Evolutionary conservation across 2,888 invertebrate genomes (phyloP), one percentile per base, ranked within the genome.

Genomic region (Gastracanthus pulcherrimus): DNA sequence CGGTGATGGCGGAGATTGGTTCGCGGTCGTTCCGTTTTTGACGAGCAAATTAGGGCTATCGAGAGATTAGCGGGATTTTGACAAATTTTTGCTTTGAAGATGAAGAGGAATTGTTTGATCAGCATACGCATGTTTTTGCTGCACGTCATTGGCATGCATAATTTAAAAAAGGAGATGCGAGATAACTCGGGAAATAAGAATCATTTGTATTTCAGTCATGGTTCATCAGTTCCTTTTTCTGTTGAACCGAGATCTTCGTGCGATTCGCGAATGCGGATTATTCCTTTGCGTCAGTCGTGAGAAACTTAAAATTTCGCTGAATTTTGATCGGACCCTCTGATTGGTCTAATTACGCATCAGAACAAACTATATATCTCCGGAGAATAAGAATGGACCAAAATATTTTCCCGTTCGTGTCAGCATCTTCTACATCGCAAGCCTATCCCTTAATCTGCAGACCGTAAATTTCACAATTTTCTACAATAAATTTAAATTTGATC

Each of bases 401-500:
- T 45, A 26, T 34, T 67, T 69, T 29, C 58, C 31, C 41, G 23
- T 9, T 29, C 16, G n/a, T 45, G 26, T 69, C 26, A n/a, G 16
- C 19, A 5, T 51, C 4, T 26, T 36, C 16, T 26, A 6, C 0
- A 16, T 19, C 23, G 34, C 13, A 29, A 13, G 9, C 9, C 26
- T 7, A 23, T 11, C 23, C 11, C 23, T 23, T 26, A 7, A 0
- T 11, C 13, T 29, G 11, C 29, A 29, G 16, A 19, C 1, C 66
- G 58, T 41, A 48, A 75, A 75, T 66, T 72, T 72, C 31, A 26
- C 19, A 31, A 5, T 74, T 74, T 74, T 74, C 60, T 45, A 41
- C 74, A 16, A 76, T 76, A 76, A 76, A 76, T 76, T 64, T 66
- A 71, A 76, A 66, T 67, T 69, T 74, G 45, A 80, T 36, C 74